Base-by-base conservation (phyloP, 2,888 invertebrate species). In the Parnassius orleans region DNA sequence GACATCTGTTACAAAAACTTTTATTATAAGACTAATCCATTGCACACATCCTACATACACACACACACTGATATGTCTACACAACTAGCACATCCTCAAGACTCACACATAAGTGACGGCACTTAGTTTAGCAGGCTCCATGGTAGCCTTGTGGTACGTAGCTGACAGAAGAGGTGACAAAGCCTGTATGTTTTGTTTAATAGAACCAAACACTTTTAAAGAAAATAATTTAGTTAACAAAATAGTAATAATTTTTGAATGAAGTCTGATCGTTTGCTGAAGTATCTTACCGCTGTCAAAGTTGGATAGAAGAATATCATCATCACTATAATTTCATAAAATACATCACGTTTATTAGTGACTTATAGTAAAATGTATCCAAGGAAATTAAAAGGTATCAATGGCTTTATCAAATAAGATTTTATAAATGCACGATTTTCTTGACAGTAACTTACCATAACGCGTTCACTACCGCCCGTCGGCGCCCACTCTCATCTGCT, bases 1-100 rank as follows among this genome's bases (percentile, higher is more conserved):
- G 90, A 90, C 90, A 91, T 90, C 89, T 91, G 90, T 89, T 90
- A 85, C 90, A 90, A 90, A 91, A 91, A 91, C 90, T 91, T 91
- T 91, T 91, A 91, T 91, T 90, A 90, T 90, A 90, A 91, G 80
- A 86, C 88, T 91, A 90, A 91, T 91, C 90, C 89, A 87, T 90
- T 89, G 90, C 90, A 89, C 81, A 84, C 83, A 78, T 72, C 71
- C 68, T 67, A 74, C 71, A 33, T 33, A 7, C 33, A 33, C 33
- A 65, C 75, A 73, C 70, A 75, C 78, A 75, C 78, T 79, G 69
- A 72, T 65, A 69, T 74, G 75, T 67, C 74, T 73, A 76, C 69
- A 66, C 61, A 72, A 66, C 67, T 44, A 56, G 76, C 72, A 75
- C 70, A 71, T 67, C 69, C 64, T 67, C 67, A 65, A 69, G 68